These are phyloP conservation scores for Bilobella aurantiaca DNA, from an alignment of 1,140 invertebrate genomes.

Conservation along the genomic window DNA sequence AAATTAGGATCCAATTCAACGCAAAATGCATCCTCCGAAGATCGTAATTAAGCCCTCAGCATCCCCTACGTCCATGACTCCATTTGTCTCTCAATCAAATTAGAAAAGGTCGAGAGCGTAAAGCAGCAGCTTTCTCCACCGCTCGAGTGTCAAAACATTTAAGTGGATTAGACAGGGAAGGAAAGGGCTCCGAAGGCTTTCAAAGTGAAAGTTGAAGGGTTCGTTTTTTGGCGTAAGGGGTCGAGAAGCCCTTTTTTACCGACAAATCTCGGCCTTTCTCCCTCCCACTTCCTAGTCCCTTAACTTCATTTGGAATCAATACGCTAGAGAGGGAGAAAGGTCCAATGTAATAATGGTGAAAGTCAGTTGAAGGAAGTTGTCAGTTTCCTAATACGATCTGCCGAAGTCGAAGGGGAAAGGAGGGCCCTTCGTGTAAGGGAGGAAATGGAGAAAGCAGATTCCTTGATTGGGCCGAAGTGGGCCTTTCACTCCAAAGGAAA, in stretches of 20 bases:
- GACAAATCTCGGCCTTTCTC: background rate
- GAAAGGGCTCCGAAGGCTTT: too few relatives aligned
- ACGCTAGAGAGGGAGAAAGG: background rate
- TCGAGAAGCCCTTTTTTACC: background rate
- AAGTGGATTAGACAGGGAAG: background rate
- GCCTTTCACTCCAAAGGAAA: too few relatives aligned
- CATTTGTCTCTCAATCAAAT: background rate
- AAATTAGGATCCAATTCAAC: too few relatives aligned
- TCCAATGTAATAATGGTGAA: background rate
- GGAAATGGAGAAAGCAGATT: conserved; percentile 5
- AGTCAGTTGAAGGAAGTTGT: background rate
- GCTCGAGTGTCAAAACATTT: conserved; percentile 1
- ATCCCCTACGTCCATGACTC: too few relatives aligned
- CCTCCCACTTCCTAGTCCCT: background rate
- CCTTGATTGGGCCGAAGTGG: conserved; percentile 24
- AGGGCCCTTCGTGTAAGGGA: background rate
- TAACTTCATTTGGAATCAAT: conserved; percentile 5
- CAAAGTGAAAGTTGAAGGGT: background rate
- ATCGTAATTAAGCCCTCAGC: too few relatives aligned
- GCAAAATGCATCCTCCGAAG: too few relatives aligned
- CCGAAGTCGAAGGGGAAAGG: background rate
- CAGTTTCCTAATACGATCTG: background rate
- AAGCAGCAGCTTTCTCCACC: background rate
- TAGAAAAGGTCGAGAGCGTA: background rate
- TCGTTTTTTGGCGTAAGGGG: background rate